Evolutionary conservation across 2,888 invertebrate species (phyloP).

Genomic region (Drosophila eohydei): DNA sequence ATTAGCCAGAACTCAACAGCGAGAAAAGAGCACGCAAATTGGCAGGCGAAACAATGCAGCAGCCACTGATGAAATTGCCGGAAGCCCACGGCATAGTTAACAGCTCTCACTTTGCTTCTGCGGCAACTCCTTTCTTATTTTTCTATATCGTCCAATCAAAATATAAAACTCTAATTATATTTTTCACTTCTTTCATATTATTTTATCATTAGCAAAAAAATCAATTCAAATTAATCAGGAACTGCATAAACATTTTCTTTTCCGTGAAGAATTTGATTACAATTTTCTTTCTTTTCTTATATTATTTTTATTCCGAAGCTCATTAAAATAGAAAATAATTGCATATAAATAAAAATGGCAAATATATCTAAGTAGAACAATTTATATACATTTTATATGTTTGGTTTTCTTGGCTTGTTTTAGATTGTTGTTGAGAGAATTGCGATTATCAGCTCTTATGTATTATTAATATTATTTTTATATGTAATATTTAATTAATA

Average conservation of each 20-base stretch:
- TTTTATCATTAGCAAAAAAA: background rate
- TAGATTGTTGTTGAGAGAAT: too few relatives aligned
- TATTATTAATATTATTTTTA: too few relatives aligned
- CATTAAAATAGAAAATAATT: background rate
- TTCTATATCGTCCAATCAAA: background rate
- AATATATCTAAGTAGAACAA: too few relatives aligned
- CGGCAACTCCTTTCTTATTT: background rate
- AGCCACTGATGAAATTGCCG: background rate
- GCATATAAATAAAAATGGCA: background rate
- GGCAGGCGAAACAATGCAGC: slow-evolving; percentile 23
- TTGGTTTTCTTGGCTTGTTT: too few relatives aligned
- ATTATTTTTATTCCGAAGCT: background rate
- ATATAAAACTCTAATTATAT: background rate
- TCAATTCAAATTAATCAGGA: background rate
- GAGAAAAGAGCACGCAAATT: slow-evolving; percentile 6
- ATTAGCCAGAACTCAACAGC: slow-evolving; percentile 34
- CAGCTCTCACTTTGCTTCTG: background rate
- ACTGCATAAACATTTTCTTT: background rate
- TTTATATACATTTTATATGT: too few relatives aligned
- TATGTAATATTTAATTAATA: too few relatives aligned
- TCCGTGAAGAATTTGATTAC: background rate
- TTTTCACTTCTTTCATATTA: background rate
- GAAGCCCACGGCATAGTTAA: background rate
- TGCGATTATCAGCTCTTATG: too few relatives aligned
- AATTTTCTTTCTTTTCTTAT: too few relatives aligned